Evolutionary conservation across 2,113 vertebrate species (phyloP).

Genomic region (Podilymbus podiceps): DNA sequence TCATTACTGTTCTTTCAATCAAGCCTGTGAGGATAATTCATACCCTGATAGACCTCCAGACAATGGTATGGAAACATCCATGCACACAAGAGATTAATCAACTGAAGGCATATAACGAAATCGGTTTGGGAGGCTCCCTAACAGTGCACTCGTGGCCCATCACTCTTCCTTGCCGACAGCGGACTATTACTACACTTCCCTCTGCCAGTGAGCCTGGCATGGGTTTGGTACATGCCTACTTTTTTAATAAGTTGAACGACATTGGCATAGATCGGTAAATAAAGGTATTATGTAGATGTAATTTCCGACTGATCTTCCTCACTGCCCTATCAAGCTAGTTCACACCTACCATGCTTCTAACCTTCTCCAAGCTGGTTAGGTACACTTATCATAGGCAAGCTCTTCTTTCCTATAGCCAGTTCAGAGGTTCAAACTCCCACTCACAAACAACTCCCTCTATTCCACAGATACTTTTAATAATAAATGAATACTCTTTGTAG

Average conservation of each 20-base stretch:
- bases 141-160: fast-evolving
- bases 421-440: background rate
- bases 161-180: background rate
- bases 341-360: background rate
- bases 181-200: background rate
- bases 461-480: background rate
- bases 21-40: background rate
- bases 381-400: background rate
- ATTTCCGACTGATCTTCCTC: background rate
- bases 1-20: background rate
- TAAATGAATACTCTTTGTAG: background rate
- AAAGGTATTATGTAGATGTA: background rate
- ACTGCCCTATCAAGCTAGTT: background rate
- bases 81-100: background rate
- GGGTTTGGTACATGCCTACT: background rate
- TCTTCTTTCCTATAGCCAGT: background rate
- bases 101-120: background rate
- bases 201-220: background rate
- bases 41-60: background rate
- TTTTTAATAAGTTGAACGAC: background rate
- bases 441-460: background rate
- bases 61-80: background rate
- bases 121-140: background rate
- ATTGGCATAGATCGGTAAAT: background rate
- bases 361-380: background rate